Conservation (phyloP, 2,797 vertebrate genomes). For the Jordanella pulchra region DNA sequence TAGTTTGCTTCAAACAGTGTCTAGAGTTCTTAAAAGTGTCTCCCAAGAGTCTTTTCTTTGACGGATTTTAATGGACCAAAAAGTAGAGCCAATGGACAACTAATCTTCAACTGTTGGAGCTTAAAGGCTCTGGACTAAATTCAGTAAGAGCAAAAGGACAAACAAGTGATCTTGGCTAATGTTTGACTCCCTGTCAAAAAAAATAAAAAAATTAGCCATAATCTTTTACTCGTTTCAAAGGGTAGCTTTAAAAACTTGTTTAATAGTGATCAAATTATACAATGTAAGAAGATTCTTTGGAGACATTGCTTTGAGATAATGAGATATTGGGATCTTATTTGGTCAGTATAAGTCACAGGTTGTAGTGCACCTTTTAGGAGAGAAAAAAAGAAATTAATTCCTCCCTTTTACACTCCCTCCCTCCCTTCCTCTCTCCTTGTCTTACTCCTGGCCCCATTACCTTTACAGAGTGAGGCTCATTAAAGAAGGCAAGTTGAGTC, state of each 20-base stretch:
- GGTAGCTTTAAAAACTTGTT: neutral
- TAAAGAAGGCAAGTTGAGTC: constrained; percentile 87
- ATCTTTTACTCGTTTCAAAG: neutral
- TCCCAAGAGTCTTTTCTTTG: neutral
- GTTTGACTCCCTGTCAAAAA: neutral
- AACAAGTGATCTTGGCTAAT: neutral
- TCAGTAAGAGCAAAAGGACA: neutral
- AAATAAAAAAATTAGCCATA: neutral
- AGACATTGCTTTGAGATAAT: constrained; percentile 27
- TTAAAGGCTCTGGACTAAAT: neutral
- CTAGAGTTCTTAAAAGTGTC: too few species aligned
- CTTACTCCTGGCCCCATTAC: constrained; percentile 81
- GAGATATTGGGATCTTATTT: constrained; percentile 53
- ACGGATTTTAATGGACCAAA: neutral
- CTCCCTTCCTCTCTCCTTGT: constrained; percentile 47
- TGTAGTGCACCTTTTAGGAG: constrained; percentile 21
- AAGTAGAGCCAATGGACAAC: neutral
- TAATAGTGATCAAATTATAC: neutral
- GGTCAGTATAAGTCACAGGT: constrained; percentile 51
- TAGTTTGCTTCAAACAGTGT: too few species aligned
- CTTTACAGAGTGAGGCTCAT: constrained; percentile 85
- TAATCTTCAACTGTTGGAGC: neutral
- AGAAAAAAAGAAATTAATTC: constrained; percentile 21
- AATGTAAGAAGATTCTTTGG: neutral
- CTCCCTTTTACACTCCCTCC: constrained; percentile 33